A percentile compares a stretch with the other conserved stretches of the same genome.
phyloP scores from a whole-genome alignment of 2,888 invertebrate species.

The Leptothorax acervorum region DNA sequence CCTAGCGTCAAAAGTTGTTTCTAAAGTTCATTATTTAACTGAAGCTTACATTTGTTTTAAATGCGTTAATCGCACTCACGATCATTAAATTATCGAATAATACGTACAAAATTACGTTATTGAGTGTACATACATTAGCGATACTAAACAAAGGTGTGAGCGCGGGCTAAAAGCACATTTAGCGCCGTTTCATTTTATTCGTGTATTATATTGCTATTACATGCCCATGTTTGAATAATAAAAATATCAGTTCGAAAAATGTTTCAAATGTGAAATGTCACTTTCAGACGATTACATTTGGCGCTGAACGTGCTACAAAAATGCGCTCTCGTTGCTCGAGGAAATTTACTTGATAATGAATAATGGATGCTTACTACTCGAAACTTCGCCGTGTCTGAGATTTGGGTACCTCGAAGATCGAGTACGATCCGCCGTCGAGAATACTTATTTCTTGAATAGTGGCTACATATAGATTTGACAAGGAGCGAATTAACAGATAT shows the following conservation, averaged over 20 bases:
- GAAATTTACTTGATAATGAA: constrained; percentile 42
- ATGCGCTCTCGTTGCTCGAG: constrained; percentile 63
- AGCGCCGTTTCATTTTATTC: constrained; percentile 15
- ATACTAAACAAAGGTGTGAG: constrained; percentile 8
- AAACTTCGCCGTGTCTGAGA: constrained; percentile 56
- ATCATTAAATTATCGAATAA: background rate
- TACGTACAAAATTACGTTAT: too few species aligned
- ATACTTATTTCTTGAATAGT: constrained; percentile 63
- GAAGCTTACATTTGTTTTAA: background rate
- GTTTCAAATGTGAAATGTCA: background rate
- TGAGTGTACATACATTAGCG: background rate
- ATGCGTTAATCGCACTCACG: background rate
- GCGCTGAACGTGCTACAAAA: constrained; percentile 37
- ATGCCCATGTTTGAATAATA: background rate
- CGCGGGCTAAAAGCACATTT: constrained; percentile 3
- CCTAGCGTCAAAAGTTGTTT: background rate
- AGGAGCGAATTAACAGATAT: constrained; percentile 52
- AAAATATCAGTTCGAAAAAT: background rate
- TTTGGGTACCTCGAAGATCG: constrained; percentile 70
- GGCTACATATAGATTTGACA: constrained; percentile 60
- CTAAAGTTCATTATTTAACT: background rate
- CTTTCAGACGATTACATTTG: constrained; percentile 10
- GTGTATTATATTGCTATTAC: background rate
- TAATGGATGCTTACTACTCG: background rate
- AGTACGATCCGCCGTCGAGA: constrained; percentile 55